Evolutionary conservation across 2,113 vertebrate genomes (phyloP).

Genomic region (Chaetodon auriga): DNA sequence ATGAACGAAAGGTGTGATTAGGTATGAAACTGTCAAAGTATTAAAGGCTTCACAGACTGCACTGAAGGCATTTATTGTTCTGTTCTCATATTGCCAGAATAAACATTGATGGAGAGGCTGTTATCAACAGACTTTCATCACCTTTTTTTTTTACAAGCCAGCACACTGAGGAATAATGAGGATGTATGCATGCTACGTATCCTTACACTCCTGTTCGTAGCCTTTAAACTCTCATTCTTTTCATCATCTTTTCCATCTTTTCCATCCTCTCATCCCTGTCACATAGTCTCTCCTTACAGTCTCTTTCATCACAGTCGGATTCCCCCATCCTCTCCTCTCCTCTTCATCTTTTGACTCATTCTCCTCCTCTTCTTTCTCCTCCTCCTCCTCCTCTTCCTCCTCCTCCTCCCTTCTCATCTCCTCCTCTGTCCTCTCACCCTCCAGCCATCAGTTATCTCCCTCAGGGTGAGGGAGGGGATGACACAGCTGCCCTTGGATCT

Average conservation of each 20-base stretch:
- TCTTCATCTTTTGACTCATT: slow-evolving; percentile 7
- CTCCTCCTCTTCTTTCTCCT: background rate
- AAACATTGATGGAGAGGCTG: slow-evolving; percentile 43
- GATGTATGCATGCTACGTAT: slow-evolving; percentile 14
- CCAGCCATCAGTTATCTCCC: slow-evolving; percentile 58
- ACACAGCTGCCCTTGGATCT: slow-evolving; percentile 51
- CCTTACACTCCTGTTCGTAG: background rate
- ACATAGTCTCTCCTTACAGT: slow-evolving; percentile 1
- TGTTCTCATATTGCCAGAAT: slow-evolving; percentile 14
- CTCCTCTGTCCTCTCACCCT: slow-evolving; percentile 51
- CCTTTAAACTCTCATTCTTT: slow-evolving; percentile 35
- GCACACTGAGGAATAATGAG: slow-evolving; percentile 22
- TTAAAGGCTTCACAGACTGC: slow-evolving; percentile 14
- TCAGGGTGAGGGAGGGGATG: slow-evolving; percentile 42
- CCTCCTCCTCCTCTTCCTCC: background rate
- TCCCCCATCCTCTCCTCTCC: slow-evolving; percentile 1
- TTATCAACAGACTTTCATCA: slow-evolving; percentile 46
- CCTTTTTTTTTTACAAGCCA: slow-evolving; percentile 24
- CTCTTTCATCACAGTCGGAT: slow-evolving; percentile 28
- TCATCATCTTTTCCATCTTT: slow-evolving; percentile 11
- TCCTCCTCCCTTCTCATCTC: slow-evolving; percentile 30
- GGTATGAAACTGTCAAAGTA: background rate
- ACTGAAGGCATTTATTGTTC: slow-evolving; percentile 33
- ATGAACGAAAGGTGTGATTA: slow-evolving; percentile 5
- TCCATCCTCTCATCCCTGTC: slow-evolving; percentile 2